A percentile compares a stretch with the other conserved stretches of the same genome.
phyloP scores from a whole-genome alignment of 2,888 invertebrate genomes.

The Ophion ellenae region DNA sequence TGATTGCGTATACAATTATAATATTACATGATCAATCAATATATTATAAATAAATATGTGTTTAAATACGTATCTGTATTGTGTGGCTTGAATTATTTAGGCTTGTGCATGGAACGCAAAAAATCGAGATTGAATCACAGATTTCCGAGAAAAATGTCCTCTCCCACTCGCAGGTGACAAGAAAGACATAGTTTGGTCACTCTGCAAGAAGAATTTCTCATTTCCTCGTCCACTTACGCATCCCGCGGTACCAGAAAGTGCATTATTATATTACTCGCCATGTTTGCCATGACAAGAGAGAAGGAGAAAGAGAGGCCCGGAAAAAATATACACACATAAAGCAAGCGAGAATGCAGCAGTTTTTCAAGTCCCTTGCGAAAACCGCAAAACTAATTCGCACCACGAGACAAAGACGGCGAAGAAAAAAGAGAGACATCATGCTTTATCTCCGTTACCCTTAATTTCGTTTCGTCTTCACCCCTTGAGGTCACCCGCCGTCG shows the following conservation, averaged over 20 bases:
- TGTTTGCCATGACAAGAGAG: constrained; percentile 5
- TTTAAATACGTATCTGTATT: background rate
- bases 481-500: constrained; percentile 14
- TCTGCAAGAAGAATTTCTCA: constrained; percentile 1
- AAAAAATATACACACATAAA: constrained; percentile 26
- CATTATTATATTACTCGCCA: background rate
- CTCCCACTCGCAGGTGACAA: background rate
- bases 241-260: background rate
- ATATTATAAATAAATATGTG: background rate
- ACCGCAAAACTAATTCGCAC: constrained; percentile 71
- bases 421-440: constrained; percentile 18
- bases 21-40: too few relatives aligned
- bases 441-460: constrained; percentile 43
- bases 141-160: background rate
- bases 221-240: constrained; percentile 10
- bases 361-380: constrained; percentile 61
- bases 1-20: too few relatives aligned
- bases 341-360: constrained; percentile 33
- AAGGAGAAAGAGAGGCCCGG: background rate
- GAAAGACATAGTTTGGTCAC: background rate
- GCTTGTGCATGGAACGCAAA: too few relatives aligned
- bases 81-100: too few relatives aligned
- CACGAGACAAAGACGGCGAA: constrained; percentile 24
- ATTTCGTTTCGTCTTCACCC: constrained; percentile 22
- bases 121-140: too few relatives aligned